A percentile compares a stretch with the other conserved stretches of the same genome.
Evolutionary conservation across 2,797 vertebrate species (phyloP).

Genomic region (Sebastes hubbsi): DNA sequence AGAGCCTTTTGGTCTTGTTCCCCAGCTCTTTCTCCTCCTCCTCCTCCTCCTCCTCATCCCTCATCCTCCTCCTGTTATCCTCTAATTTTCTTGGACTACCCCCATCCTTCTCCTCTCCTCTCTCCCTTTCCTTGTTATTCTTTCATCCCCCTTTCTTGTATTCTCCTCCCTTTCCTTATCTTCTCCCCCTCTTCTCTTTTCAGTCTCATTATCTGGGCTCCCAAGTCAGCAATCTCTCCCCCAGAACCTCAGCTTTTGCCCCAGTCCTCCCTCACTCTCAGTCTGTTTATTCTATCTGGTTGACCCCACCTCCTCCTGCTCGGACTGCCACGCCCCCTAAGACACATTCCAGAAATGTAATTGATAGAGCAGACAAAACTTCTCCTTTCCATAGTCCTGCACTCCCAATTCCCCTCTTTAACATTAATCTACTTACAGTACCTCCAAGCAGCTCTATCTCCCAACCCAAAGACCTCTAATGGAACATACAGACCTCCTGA

Average conservation of each 20-base stretch:
- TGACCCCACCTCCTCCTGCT: conserved; percentile 36
- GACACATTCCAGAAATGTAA: conserved; percentile 72
- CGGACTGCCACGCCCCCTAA: conserved; percentile 53
- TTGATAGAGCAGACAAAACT: conserved; percentile 75
- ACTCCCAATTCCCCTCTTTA: conserved; percentile 45
- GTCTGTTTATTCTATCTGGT: conserved; percentile 73
- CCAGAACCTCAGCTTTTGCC: conserved; percentile 15
- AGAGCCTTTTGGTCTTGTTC: conserved; percentile 68
- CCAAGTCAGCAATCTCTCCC: conserved; percentile 46
- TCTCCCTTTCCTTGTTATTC: conserved; percentile 26
- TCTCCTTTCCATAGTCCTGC: conserved; percentile 59
- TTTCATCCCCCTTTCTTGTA: conserved; percentile 23
- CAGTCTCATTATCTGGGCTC: conserved; percentile 20
- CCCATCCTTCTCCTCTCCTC: conserved; percentile 27
- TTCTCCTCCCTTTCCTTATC: conserved; percentile 29
- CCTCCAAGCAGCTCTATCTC: conserved; percentile 33
- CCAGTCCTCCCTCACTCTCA: conserved; percentile 30
- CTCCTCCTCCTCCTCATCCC: not conserved
- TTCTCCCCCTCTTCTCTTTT: conserved; percentile 3
- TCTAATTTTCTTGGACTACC: conserved; percentile 41
- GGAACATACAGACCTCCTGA: conserved; percentile 55
- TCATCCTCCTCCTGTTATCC: conserved; percentile 23
- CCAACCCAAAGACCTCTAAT: conserved; percentile 40
- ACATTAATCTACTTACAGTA: conserved; percentile 59
- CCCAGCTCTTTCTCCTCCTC: conserved; percentile 19